These are phyloP conservation scores for Nansenia antarctica DNA, from an alignment of 2,113 vertebrate species.

Conservation along the genomic window DNA sequence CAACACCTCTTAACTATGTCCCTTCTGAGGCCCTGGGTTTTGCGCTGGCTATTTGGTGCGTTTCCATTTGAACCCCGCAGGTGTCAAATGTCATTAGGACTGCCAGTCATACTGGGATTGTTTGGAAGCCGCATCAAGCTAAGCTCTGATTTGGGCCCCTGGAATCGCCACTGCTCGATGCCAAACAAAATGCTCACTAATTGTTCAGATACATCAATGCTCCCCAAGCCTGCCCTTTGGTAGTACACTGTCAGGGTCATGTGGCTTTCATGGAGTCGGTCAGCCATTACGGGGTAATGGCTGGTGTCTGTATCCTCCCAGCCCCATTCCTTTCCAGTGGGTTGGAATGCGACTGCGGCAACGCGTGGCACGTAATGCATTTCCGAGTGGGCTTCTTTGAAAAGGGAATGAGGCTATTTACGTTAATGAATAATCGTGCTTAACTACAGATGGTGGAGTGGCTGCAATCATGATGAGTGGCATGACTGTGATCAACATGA, in stretches of 20 bases:
- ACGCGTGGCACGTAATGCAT: neutral
- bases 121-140: neutral
- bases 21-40: neutral
- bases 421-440: conserved; percentile 28
- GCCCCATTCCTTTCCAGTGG: neutral
- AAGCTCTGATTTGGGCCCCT: too few relatives aligned
- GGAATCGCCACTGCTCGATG: neutral
- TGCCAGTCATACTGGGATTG: neutral
- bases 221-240: neutral
- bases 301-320: neutral
- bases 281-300: conserved; percentile 5
- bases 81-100: neutral
- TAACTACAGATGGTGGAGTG: conserved; percentile 36
- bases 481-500: conserved; percentile 34
- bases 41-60: neutral
- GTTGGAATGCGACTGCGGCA: too few relatives aligned
- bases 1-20: neutral
- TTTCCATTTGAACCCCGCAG: neutral
- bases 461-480: conserved; percentile 30
- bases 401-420: conserved; percentile 16
- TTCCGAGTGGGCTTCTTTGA: neutral
- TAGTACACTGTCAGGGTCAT: neutral
- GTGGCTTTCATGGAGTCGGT: neutral
- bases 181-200: conserved; percentile 22
- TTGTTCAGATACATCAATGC: conserved; percentile 23